phyloP scores from a whole-genome alignment of 2,888 invertebrate species.

The Drosophila melanocephala region DNA sequence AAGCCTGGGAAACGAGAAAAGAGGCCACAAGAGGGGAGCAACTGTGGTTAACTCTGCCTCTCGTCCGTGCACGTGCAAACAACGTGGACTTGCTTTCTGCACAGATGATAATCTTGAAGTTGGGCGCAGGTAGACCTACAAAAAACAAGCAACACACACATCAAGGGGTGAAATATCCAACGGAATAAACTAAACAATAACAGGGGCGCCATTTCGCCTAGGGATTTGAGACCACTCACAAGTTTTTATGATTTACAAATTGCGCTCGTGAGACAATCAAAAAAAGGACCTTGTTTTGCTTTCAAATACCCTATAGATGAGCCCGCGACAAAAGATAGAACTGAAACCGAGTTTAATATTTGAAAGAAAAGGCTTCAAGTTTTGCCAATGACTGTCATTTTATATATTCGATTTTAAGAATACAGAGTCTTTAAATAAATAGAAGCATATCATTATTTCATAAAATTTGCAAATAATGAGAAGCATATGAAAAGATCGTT shows the following conservation, averaged over 20 bases:
- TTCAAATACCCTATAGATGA: constrained; percentile 3
- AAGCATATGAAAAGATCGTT: too few species aligned
- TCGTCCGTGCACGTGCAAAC: constrained; percentile 55
- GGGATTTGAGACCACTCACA: constrained; percentile 31
- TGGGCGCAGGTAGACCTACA: constrained; percentile 38
- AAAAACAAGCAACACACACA: constrained; percentile 15
- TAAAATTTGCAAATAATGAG: too few species aligned
- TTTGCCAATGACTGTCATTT: background rate
- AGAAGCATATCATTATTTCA: too few species aligned
- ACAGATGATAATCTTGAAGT: constrained; percentile 42
- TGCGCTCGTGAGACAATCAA: constrained; percentile 10
- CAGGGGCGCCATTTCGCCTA: constrained; percentile 44
- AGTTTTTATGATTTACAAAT: constrained; percentile 56
- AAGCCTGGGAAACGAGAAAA: background rate
- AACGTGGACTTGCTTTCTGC: constrained; percentile 4
- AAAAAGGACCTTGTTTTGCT: background rate
- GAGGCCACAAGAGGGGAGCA: constrained; percentile 41
- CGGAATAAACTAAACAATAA: constrained; percentile 11
- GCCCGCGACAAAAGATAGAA: background rate
- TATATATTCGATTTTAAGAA: background rate
- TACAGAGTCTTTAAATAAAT: too few species aligned
- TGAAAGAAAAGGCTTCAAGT: background rate
- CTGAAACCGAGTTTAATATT: background rate
- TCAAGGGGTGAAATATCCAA: constrained; percentile 33
- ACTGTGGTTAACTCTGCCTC: constrained; percentile 31